Conservation (phyloP, 2,888 invertebrate genomes). For the Dichetophora obliterata region DNA sequence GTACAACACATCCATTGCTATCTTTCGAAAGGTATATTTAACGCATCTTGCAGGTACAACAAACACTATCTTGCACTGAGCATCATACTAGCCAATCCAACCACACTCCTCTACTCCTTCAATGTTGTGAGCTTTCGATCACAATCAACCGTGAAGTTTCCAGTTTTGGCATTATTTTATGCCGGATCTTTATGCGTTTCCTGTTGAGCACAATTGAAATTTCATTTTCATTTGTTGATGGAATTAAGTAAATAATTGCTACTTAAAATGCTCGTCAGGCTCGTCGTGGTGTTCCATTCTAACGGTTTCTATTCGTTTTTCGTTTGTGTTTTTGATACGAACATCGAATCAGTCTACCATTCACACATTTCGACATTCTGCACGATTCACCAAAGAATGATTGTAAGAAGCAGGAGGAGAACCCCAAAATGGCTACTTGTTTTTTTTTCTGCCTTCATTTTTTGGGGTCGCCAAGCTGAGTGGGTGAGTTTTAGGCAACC, state of each 20-base stretch:
- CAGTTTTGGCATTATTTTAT: too few relatives aligned
- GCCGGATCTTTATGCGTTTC: background rate
- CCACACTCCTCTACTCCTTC: too few relatives aligned
- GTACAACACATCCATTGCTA: too few relatives aligned
- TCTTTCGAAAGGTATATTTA: too few relatives aligned
- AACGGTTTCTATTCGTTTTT: background rate
- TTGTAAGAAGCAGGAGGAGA: background rate
- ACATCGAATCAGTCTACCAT: background rate
- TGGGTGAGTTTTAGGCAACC: too few relatives aligned
- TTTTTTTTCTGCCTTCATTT: too few relatives aligned
- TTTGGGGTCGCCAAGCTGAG: too few relatives aligned
- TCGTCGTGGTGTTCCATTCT: constrained; percentile 20
- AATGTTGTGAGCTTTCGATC: too few relatives aligned
- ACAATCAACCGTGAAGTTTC: too few relatives aligned
- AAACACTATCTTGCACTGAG: too few relatives aligned
- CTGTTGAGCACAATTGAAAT: constrained; percentile 17
- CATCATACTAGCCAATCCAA: too few relatives aligned
- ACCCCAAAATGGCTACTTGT: background rate
- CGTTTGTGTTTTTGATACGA: background rate
- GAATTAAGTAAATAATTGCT: constrained; percentile 65
- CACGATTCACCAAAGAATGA: constrained; percentile 14
- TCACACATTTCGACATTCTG: background rate
- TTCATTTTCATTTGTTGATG: constrained; percentile 53
- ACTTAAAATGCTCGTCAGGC: constrained; percentile 65
- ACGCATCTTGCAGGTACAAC: too few relatives aligned